Evolutionary conservation across 2,797 vertebrate genomes (phyloP), one percentile per base, ranked within the genome.

Genomic region (Schizopygopsis malacanthus): DNA sequence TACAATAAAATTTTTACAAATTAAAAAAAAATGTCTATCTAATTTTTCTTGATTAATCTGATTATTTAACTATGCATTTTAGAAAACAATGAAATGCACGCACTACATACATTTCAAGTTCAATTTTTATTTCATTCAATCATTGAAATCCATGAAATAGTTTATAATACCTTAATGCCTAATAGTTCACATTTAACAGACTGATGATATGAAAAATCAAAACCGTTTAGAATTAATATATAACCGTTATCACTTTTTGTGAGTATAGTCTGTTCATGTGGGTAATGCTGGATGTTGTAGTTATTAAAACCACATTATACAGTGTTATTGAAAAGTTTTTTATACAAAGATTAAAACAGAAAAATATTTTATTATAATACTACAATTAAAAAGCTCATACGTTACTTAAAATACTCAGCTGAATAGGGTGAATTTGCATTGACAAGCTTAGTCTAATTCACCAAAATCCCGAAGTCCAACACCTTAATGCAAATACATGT

Each of bases 1-100:
- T 93, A 92, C 83, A 92, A 92, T 92, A 92, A 89, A 91, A 88
- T 88, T 92, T 92, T 88, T 92, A 90, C 92, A 91, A 91, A 90
- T 89, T 83, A 91, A 90, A 87, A 88, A 39, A 39, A 82, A 83
- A 25, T 16, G 15, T 85, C 76, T 81, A 73, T 83, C 75, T 69
- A 28, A 56, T 81, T 33, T 28, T 80, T 20, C 33, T 39, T 79
- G 9, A 50, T 39, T 54, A 47, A 39, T 65, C 28, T 61, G 69
- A 37, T 47, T 45, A 47, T 69, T 84, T 43, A 52, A 50, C 16
- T 6, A 18, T 76, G 45, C n/a, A 1, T 47, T 75, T 33, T 43
- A 13, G 4, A n/a, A 59, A 45, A 15, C 33, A 59, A 70, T 75
- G 33, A 25, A 72, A 25, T n/a, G 1, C 71, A 73, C 16, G 13